A percentile compares a stretch with the other conserved stretches of the same genome.
These are phyloP conservation scores for Aleiodes leptofemur DNA, from an alignment of 2,888 invertebrate genomes.

Conservation along the genomic window DNA sequence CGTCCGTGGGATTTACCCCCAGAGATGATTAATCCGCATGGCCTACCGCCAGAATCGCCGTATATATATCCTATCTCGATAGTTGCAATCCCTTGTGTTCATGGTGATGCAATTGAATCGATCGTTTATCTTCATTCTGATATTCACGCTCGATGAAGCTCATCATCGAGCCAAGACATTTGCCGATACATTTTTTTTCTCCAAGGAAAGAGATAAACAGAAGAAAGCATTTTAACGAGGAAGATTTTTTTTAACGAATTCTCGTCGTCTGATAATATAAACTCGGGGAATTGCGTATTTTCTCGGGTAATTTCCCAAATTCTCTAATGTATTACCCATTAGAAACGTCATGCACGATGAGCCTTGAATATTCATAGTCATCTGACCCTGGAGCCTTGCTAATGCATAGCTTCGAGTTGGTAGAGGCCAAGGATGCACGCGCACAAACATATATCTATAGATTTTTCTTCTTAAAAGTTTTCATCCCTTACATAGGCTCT, in stretches of 20 bases:
- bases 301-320: constrained; percentile 17
- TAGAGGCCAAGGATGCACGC: no score
- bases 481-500: no score
- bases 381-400: constrained; percentile 22
- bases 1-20: constrained; percentile 24
- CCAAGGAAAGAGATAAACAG: no score
- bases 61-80: constrained; percentile 23
- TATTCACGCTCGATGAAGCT: constrained; percentile 17
- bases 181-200: no score
- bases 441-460: no score
- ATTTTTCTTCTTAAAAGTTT: no score
- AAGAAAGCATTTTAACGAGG: no score
- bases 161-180: background rate
- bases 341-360: constrained; percentile 21
- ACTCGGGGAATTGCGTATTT: background rate
- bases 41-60: constrained; percentile 8
- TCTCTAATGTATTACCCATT: background rate
- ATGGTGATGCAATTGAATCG: constrained; percentile 14
- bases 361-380: constrained; percentile 39
- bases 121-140: constrained; percentile 14
- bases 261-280: no score
- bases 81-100: constrained; percentile 4
- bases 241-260: no score
- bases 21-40: constrained; percentile 30
- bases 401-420: no score